phyloP scores from a whole-genome alignment of 2,113 vertebrate genomes.

The Okapia johnstoni region DNA sequence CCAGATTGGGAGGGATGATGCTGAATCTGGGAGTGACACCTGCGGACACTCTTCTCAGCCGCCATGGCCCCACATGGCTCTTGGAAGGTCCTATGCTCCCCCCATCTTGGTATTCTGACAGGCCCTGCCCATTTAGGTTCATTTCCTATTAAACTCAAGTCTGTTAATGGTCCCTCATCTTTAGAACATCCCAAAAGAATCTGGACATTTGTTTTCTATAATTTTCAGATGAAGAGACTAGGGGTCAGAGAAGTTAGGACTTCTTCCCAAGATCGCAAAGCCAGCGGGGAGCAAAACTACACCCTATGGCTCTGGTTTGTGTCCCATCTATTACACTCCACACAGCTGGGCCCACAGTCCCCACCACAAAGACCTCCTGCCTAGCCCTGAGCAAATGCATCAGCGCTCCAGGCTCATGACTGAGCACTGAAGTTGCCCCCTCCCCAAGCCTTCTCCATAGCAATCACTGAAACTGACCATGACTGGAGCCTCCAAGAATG shows the following conservation, averaged over 20 bases:
- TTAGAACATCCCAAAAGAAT: not conserved
- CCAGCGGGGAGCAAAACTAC: not conserved
- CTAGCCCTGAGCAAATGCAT: not conserved
- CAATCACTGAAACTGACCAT: not conserved
- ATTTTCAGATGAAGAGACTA: not conserved
- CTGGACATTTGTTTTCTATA: not conserved
- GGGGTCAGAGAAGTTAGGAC: not conserved
- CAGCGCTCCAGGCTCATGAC: fast-evolving
- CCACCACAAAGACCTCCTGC: not conserved
- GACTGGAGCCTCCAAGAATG: not conserved
- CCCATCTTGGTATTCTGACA: not conserved
- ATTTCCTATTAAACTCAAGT: not conserved
- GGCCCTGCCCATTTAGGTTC: not conserved
- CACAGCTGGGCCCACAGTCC: not conserved
- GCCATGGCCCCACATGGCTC: not conserved
- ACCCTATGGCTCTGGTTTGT: not conserved
- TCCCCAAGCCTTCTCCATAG: not conserved
- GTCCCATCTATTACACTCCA: not conserved
- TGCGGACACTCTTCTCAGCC: not conserved
- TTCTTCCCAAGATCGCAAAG: not conserved
- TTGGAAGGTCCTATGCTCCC: not conserved
- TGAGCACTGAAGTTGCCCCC: not conserved
- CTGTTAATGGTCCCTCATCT: not conserved
- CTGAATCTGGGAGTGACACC: not conserved
- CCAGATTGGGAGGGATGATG: not conserved